phyloP scores from a whole-genome alignment of 2,113 vertebrate genomes.

The Hippocampus comes region DNA sequence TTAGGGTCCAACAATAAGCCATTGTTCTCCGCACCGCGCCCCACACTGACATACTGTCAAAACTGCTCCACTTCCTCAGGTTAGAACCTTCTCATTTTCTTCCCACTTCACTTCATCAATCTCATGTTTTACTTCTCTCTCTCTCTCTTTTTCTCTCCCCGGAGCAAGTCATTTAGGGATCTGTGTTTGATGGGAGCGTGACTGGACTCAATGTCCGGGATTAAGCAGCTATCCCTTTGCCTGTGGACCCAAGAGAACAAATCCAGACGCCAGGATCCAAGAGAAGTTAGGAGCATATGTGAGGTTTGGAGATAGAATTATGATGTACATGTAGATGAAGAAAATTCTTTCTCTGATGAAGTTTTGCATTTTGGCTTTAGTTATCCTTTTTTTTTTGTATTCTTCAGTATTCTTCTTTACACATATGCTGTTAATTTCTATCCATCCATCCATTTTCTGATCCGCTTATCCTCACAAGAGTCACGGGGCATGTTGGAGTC shows the following conservation, averaged over 20 bases:
- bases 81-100: slow-evolving; percentile 18
- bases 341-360: background rate
- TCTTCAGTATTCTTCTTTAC: slow-evolving; percentile 4
- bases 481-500: too few species aligned
- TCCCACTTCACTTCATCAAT: slow-evolving; percentile 35
- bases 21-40: slow-evolving; percentile 2
- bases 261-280: slow-evolving; percentile 31
- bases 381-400: slow-evolving; percentile 6
- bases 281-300: slow-evolving; percentile 18
- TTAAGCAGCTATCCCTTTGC: slow-evolving; percentile 38
- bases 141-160: slow-evolving; percentile 23
- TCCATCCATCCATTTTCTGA: too few species aligned
- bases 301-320: slow-evolving; percentile 16
- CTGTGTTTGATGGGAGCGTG: slow-evolving; percentile 41
- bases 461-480: too few species aligned
- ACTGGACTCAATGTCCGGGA: slow-evolving; percentile 44
- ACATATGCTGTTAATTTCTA: slow-evolving; percentile 4
- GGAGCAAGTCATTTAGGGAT: slow-evolving; percentile 49
- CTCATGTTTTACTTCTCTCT: slow-evolving; percentile 29
- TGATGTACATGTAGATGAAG: background rate
- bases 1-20: slow-evolving; percentile 66
- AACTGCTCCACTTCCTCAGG: slow-evolving; percentile 21
- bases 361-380: slow-evolving; percentile 12
- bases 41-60: slow-evolving; percentile 14
- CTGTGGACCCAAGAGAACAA: slow-evolving; percentile 39